These are phyloP conservation scores for Zophobas atratus DNA, from an alignment of 1,140 invertebrate species.

Conservation along the genomic window DNA sequence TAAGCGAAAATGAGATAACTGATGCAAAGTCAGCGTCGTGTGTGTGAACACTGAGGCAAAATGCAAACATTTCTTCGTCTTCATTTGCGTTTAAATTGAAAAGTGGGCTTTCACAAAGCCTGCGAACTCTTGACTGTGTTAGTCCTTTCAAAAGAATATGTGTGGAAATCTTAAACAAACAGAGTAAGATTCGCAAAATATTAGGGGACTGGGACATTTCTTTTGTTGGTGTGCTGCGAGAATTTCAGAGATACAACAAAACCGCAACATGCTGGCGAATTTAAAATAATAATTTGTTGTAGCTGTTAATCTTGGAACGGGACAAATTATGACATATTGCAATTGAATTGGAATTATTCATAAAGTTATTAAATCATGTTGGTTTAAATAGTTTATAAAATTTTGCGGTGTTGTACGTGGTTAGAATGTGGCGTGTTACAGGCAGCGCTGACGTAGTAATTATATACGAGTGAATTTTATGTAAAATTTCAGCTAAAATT, in stretches of 20 bases:
- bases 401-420: no score
- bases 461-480: no score
- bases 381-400: no score
- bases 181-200: not conserved
- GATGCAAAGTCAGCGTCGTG: not conserved
- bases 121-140: conserved; percentile 3
- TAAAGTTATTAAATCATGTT: no score
- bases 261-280: not conserved
- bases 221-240: not conserved
- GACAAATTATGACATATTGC: no score
- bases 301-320: no score
- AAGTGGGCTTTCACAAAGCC: conserved; percentile 12
- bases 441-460: no score
- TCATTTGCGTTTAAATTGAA: conserved; percentile 37
- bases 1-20: not conserved
- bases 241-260: not conserved
- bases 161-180: not conserved
- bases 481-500: no score
- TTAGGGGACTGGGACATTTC: not conserved
- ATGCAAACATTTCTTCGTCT: conserved; percentile 30
- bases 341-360: no score
- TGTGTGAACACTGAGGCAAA: conserved; percentile 14
- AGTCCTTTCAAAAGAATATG: conserved; percentile 6
- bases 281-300: no score
- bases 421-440: no score